Evolutionary conservation across 2,888 invertebrate genomes (phyloP), one percentile per base, ranked within the genome.

Genomic region (Andrena dorsata): DNA sequence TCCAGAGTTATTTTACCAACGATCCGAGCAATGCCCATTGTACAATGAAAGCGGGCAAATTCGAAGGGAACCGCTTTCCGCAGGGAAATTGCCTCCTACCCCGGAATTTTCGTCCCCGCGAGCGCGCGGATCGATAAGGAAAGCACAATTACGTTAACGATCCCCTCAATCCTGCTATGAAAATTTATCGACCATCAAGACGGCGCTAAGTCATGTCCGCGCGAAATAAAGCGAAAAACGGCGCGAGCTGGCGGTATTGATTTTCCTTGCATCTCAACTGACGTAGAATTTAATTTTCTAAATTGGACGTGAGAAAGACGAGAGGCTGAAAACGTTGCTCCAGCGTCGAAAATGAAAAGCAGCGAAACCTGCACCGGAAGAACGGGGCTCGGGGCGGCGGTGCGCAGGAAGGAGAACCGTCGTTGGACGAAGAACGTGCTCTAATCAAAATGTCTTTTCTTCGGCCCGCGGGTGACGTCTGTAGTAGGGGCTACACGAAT

Each of bases 101-200:
- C 35, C 8, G 13, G 30, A 10, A n/a, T 68, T 63, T 53, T 47
- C 23, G 7, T 10, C 20, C n/a, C 10, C 0, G 2, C 20, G 23
- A 49, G 26, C n/a, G 16, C 30, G 60, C 49, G 51, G 56, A 63
- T 53, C 32, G 28, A 41, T n/a, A 61, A 30, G 30, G 8, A 47
- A 53, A 72, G 20, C 63, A 30, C 32, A 63, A 73, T 73, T 68
- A 56, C 61, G 35, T 6, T 72, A 80, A 80, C 66, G 66, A 73
- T 72, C 61, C 26, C 26, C 49, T 23, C 51, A 10, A 49, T 35
- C 20, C 47, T 56, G 28, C 56, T 61, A 80, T 80, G 66, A 80
- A 73, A 80, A 80, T 68, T 61, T 71, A 80, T 80, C 56, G 80
- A 80, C 72, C 61, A 35, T 72, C 66, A 66, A 73, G 80, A 80